Percentiles rank a stretch among this genome's conserved stretches.
These are phyloP conservation scores for Procavia capensis DNA, from an alignment of 2,113 vertebrate species.

Conservation along the genomic window DNA sequence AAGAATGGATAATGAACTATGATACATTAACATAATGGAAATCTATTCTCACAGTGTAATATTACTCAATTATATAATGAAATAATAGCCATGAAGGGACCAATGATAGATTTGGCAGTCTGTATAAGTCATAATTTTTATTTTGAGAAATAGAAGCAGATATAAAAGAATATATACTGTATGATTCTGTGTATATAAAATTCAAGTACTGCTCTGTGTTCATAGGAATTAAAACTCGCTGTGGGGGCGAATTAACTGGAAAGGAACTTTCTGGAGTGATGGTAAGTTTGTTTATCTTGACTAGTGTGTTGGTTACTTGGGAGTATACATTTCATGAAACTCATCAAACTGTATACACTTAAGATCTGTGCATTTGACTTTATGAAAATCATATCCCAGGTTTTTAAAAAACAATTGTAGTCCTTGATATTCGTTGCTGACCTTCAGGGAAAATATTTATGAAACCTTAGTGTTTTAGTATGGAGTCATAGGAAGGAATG, in stretches of 20 bases:
- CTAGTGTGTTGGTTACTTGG: background rate
- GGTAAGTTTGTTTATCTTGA: background rate
- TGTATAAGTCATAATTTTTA: too few relatives aligned
- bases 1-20: background rate
- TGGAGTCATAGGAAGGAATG: background rate
- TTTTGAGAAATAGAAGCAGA: too few relatives aligned
- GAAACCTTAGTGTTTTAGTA: background rate
- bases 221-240: background rate
- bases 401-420: background rate
- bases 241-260: background rate
- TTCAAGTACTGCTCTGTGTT: background rate
- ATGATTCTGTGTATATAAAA: background rate
- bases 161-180: too few relatives aligned
- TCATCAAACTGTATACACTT: background rate
- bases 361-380: background rate
- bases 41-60: background rate
- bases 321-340: background rate
- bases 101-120: background rate
- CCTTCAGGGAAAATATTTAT: background rate
- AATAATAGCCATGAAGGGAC: background rate
- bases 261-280: background rate
- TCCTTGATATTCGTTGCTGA: background rate
- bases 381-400: background rate
- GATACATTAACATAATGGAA: too few relatives aligned
- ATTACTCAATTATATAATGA: background rate